Conservation (phyloP, 2,113 vertebrate species). For the Tetrao urogallus region DNA sequence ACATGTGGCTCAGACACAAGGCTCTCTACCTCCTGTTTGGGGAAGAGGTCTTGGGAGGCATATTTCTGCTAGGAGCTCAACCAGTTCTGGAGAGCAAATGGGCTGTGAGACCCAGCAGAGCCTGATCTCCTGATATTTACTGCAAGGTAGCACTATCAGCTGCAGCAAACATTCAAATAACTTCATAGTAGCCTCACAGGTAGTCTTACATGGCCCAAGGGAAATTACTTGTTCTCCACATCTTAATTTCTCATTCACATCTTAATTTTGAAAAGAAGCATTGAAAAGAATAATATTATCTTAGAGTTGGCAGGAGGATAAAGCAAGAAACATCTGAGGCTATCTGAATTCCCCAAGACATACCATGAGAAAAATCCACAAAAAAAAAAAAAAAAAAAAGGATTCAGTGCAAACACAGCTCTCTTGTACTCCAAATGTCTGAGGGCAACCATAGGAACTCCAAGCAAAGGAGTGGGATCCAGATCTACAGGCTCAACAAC, state of each 20-base stretch:
- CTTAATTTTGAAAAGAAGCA: background rate
- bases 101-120: background rate
- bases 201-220: background rate
- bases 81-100: conserved; percentile 36
- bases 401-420: background rate
- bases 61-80: conserved; percentile 31
- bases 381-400: background rate
- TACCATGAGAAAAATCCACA: background rate
- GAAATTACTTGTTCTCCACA: background rate
- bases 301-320: background rate
- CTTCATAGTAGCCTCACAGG: background rate
- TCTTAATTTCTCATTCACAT: background rate
- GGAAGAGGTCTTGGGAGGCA: background rate
- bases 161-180: background rate
- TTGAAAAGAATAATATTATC: conserved; percentile 35
- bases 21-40: background rate
- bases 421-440: background rate
- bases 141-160: background rate
- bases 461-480: background rate
- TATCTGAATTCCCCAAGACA: background rate
- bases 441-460: background rate
- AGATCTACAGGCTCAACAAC: background rate
- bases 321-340: conserved; percentile 21
- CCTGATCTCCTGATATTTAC: conserved; percentile 6
- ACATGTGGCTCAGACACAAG: background rate